Evolutionary conservation across 2,113 vertebrate species (phyloP).

Genomic region (Leiothrix lutea): DNA sequence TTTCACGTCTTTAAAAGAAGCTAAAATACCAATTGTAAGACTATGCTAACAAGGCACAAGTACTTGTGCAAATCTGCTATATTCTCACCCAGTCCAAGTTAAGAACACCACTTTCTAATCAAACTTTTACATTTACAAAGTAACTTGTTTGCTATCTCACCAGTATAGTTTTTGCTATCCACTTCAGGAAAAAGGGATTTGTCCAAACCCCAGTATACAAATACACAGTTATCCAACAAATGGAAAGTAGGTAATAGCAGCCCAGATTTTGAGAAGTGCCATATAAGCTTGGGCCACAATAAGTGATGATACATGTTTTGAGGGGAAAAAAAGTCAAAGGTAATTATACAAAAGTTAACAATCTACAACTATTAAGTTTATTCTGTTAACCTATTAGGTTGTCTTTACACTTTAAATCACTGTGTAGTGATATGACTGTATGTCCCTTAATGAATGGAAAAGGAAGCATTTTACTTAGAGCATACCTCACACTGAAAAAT

Average conservation of each 20-base stretch:
- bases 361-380: not conserved
- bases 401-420: not conserved
- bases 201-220: not conserved
- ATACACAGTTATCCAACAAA: not conserved
- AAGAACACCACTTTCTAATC: not conserved
- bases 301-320: not conserved
- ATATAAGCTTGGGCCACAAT: not conserved
- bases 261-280: not conserved
- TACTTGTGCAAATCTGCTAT: conserved; percentile 55
- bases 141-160: not conserved
- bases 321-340: not conserved
- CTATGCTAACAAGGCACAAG: conserved; percentile 68
- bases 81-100: conserved; percentile 10
- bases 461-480: not conserved
- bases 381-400: not conserved
- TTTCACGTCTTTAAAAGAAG: not conserved
- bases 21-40: conserved; percentile 20
- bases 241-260: not conserved
- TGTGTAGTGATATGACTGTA: not conserved
- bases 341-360: not conserved
- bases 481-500: not conserved
- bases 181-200: not conserved
- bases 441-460: not conserved
- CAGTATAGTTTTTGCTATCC: not conserved
- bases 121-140: not conserved